phyloP scores from a whole-genome alignment of 2,888 invertebrate genomes.

The Rhingia rostrata region DNA sequence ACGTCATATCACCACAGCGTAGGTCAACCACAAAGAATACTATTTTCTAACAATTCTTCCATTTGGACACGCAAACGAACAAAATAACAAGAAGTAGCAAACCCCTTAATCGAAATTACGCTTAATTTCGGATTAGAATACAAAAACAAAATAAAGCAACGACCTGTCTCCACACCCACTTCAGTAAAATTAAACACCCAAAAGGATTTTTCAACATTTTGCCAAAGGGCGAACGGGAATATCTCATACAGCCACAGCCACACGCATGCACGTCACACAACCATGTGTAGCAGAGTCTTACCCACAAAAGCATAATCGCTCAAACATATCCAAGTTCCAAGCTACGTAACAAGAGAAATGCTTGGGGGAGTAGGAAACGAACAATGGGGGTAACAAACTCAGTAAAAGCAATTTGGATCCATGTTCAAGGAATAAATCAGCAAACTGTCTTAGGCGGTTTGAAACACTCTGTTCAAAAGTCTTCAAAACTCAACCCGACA shows the following conservation, averaged over 20 bases:
- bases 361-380: neutral
- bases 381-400: conserved; percentile 10
- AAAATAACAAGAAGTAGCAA: neutral
- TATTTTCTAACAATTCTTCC: neutral
- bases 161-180: conserved; percentile 1
- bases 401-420: conserved; percentile 46
- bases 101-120: conserved; percentile 43
- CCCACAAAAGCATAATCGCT: conserved; percentile 24
- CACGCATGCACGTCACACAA: no score
- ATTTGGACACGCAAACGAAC: neutral
- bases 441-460: conserved; percentile 34
- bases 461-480: conserved; percentile 17
- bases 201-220: conserved; percentile 15
- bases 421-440: conserved; percentile 34
- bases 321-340: conserved; percentile 31
- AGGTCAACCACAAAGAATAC: conserved; percentile 49
- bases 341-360: neutral
- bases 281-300: conserved; percentile 3
- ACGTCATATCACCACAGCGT: conserved; percentile 51
- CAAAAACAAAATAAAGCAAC: conserved; percentile 7
- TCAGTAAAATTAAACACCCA: conserved; percentile 47
- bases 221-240: neutral
- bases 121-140: conserved; percentile 2
- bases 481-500: conserved; percentile 13
- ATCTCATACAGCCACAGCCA: neutral